Percentiles rank a stretch among this genome's conserved stretches.
Conservation (phyloP, 2,888 invertebrate species). For the Nomada lathburiana region DNA sequence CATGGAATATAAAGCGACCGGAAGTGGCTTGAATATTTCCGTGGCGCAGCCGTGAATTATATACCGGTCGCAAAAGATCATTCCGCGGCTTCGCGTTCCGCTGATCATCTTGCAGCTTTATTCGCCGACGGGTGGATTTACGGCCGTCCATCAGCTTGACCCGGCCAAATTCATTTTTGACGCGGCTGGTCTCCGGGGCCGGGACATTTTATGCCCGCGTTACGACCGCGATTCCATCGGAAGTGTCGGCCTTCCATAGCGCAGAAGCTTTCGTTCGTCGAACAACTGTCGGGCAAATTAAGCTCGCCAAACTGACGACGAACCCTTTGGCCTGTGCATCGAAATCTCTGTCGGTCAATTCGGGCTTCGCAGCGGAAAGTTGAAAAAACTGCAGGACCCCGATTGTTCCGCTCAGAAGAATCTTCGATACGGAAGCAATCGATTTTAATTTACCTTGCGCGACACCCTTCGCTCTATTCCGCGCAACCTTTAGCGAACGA, state of each 20-base stretch:
- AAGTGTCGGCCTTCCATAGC: neutral
- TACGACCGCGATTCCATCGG: neutral
- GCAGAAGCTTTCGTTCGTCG: neutral
- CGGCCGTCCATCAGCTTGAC: slow-evolving; percentile 1
- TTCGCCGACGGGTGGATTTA: slow-evolving; percentile 31
- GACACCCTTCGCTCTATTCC: neutral
- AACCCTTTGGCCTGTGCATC: neutral
- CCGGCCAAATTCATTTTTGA: too few species aligned
- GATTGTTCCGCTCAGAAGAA: too few species aligned
- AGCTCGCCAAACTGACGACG: neutral
- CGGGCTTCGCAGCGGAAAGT: too few species aligned
- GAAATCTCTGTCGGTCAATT: too few species aligned
- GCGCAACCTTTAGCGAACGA: neutral
- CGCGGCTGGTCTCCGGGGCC: too few species aligned
- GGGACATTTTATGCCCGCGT: too few species aligned
- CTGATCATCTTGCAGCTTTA: slow-evolving; percentile 11
- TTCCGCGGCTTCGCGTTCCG: slow-evolving; percentile 9
- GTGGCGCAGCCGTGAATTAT: slow-evolving; percentile 37
- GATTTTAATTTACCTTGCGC: neutral
- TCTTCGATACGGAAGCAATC: neutral
- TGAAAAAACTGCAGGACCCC: too few species aligned
- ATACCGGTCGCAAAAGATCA: slow-evolving; percentile 23
- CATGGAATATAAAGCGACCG: slow-evolving; percentile 38
- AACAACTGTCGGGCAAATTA: neutral
- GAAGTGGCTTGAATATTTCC: slow-evolving; percentile 29